These are phyloP conservation scores for Pseudeuparius sepicola DNA, from an alignment of 2,888 invertebrate genomes.

Conservation along the genomic window DNA sequence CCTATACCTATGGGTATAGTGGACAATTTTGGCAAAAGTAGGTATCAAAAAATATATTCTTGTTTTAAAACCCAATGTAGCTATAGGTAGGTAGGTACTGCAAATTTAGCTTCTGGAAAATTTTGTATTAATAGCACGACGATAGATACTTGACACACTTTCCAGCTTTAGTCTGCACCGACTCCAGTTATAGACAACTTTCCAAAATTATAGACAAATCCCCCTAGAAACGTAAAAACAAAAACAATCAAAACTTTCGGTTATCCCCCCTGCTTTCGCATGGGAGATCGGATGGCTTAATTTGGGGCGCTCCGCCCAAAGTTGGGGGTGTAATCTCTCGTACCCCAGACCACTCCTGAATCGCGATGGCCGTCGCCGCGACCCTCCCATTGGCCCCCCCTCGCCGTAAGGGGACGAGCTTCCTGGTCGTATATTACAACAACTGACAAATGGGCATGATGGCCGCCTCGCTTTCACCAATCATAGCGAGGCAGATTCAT, in stretches of 20 bases:
- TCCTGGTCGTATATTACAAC: constrained; percentile 32
- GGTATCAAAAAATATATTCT: no score
- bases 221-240: constrained; percentile 10
- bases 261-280: constrained; percentile 26
- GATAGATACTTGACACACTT: no score
- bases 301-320: constrained; percentile 10
- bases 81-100: no score
- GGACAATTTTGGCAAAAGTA: no score
- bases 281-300: constrained; percentile 13
- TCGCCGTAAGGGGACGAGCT: constrained; percentile 31
- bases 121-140: no score
- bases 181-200: no score
- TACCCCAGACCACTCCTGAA: constrained; percentile 33
- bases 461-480: constrained; percentile 42
- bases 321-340: constrained; percentile 24
- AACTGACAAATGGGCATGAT: constrained; percentile 40
- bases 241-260: constrained; percentile 28
- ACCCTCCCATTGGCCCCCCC: constrained; percentile 31
- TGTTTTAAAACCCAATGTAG: no score
- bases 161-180: no score
- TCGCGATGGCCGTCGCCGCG: constrained; percentile 33
- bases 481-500: constrained; percentile 30
- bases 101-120: no score
- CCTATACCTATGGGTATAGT: no score
- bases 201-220: no score